Conservation (phyloP, 1,140 invertebrate genomes). For the Adoxophyes honmai region DNA sequence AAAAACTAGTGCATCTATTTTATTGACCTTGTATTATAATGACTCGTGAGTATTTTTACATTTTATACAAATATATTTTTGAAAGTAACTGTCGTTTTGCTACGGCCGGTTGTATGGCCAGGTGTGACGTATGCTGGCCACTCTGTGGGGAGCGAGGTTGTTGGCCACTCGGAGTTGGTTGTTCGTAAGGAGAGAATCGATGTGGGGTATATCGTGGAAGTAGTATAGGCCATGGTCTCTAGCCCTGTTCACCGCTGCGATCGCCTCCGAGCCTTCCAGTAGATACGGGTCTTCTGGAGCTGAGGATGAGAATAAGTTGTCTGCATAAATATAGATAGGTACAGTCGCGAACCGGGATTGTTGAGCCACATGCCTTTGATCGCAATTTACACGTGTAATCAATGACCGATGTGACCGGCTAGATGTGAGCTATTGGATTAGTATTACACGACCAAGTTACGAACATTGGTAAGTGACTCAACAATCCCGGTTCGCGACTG, state of each 20-base stretch:
- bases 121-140: slow-evolving; percentile 78
- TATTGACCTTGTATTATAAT: not conserved
- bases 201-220: slow-evolving; percentile 81
- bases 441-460: too few relatives aligned
- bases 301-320: slow-evolving; percentile 34
- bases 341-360: too few relatives aligned
- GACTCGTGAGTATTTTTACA: slow-evolving; percentile 5
- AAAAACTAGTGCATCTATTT: too few relatives aligned
- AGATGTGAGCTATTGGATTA: too few relatives aligned
- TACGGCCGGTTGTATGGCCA: slow-evolving; percentile 78
- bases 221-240: slow-evolving; percentile 77
- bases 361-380: too few relatives aligned
- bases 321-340: too few relatives aligned
- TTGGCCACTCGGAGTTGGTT: slow-evolving; percentile 78
- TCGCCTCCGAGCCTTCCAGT: slow-evolving; percentile 74
- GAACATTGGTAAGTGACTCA: too few relatives aligned
- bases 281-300: slow-evolving; percentile 71
- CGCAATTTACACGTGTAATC: too few relatives aligned
- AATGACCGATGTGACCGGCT: too few relatives aligned
- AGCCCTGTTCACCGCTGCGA: slow-evolving; percentile 72
- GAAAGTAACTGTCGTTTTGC: slow-evolving; percentile 19
- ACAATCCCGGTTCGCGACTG: too few relatives aligned
- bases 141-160: slow-evolving; percentile 75
- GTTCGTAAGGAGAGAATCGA: slow-evolving; percentile 78
- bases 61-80: slow-evolving; percentile 28